Evolutionary conservation across 2,888 invertebrate species (phyloP).

Genomic region (Acrobeloides nanus): DNA sequence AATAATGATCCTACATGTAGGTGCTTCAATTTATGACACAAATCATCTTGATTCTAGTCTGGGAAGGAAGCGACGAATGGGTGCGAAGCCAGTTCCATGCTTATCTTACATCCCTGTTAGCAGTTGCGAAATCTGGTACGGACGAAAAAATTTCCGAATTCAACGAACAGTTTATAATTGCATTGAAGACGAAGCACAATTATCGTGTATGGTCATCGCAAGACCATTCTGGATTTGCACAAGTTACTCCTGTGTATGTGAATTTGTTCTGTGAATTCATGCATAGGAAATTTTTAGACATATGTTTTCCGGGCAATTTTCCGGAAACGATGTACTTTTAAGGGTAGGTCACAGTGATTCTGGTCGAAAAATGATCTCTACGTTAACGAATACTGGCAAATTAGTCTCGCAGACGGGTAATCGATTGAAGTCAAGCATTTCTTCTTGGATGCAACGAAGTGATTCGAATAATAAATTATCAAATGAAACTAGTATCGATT

Average conservation of each 20-base stretch:
- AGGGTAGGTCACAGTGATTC: constrained; percentile 40
- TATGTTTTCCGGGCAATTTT: constrained; percentile 86
- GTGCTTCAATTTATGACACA: constrained; percentile 6
- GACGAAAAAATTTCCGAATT: constrained; percentile 61
- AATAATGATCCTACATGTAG: constrained; percentile 66
- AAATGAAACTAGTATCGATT: too few species aligned
- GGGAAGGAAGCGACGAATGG: constrained; percentile 94
- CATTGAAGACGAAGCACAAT: constrained; percentile 80
- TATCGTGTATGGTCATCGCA: constrained; percentile 74
- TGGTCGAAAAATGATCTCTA: constrained; percentile 34
- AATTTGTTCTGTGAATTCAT: neutral
- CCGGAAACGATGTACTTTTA: constrained; percentile 78
- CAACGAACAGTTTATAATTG: constrained; percentile 72
- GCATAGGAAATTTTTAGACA: constrained; percentile 60
- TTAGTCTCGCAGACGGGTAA: constrained; percentile 33
- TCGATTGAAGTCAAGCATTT: constrained; percentile 32
- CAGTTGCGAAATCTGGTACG: constrained; percentile 32
- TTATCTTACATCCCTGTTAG: constrained; percentile 56
- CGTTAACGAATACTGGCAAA: constrained; percentile 39
- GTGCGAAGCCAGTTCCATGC: constrained; percentile 76
- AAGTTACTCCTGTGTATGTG: constrained; percentile 64
- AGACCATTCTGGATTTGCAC: constrained; percentile 62
- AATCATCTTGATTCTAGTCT: constrained; percentile 57
- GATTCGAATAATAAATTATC: neutral
- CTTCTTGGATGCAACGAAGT: constrained; percentile 32